phyloP scores from a whole-genome alignment of 2,797 vertebrate genomes.

The Melanotaenia maccullochi region DNA sequence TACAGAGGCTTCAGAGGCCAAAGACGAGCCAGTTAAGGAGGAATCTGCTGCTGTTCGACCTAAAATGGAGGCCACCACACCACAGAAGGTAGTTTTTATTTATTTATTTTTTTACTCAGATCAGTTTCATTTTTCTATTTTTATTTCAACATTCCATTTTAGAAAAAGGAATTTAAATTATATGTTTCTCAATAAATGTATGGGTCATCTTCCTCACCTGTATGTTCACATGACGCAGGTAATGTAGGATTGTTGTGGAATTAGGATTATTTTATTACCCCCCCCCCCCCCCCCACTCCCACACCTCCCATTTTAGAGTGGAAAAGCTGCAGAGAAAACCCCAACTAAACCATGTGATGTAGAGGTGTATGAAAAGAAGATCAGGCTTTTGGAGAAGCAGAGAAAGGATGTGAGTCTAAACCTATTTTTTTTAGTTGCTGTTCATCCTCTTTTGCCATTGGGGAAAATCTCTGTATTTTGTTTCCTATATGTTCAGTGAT shows the following conservation, averaged over 20 bases:
- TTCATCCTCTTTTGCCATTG: slow-evolving; percentile 66
- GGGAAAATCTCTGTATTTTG: slow-evolving; percentile 66
- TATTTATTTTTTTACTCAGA: too few species aligned
- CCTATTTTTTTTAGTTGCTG: slow-evolving; percentile 28
- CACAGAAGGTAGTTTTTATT: slow-evolving; percentile 81
- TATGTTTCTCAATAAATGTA: slow-evolving; percentile 2
- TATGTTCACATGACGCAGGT: neutral
- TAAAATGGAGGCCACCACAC: slow-evolving; percentile 80
- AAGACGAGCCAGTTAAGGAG: slow-evolving; percentile 82
- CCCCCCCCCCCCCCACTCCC: neutral
- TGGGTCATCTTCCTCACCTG: neutral
- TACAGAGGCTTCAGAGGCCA: slow-evolving; percentile 69
- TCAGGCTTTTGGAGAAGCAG: slow-evolving; percentile 97
- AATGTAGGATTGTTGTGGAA: slow-evolving; percentile 42
- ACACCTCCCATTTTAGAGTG: slow-evolving; percentile 66
- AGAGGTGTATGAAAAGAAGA: slow-evolving; percentile 92
- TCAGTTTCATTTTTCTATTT: neutral
- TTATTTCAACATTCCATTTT: neutral
- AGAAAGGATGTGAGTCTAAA: slow-evolving; percentile 91
- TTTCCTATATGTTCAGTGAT: slow-evolving; percentile 60
- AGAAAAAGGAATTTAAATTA: slow-evolving; percentile 8
- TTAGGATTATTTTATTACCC: slow-evolving; percentile 48
- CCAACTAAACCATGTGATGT: slow-evolving; percentile 83
- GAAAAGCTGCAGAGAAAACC: slow-evolving; percentile 83
- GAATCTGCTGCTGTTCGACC: slow-evolving; percentile 73